Conservation (phyloP, 2,888 invertebrate species). For the Nomada ruficornis region DNA sequence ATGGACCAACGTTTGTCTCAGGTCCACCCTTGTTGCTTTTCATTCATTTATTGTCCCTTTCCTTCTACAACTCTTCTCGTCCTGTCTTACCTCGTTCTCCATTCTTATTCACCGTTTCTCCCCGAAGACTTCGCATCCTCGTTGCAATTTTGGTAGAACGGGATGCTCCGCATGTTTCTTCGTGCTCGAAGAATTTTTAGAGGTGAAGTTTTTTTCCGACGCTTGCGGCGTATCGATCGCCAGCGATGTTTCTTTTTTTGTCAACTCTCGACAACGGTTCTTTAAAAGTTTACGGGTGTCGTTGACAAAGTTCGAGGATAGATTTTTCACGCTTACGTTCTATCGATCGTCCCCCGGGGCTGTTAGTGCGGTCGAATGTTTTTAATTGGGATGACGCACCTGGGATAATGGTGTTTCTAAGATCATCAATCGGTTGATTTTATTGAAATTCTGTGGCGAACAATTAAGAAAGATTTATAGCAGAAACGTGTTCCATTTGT, state of each 20-base stretch:
- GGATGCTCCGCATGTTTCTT: conserved; percentile 30
- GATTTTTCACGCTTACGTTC: conserved; percentile 8
- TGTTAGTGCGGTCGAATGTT: too few species aligned
- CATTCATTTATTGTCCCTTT: conserved; percentile 14
- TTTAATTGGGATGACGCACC: too few species aligned
- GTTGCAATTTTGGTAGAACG: conserved; percentile 17
- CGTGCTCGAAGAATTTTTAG: conserved; percentile 33
- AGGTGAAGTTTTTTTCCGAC: conserved; percentile 20
- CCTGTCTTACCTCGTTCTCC: too few species aligned
- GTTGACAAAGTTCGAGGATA: conserved; percentile 12
- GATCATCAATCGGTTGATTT: too few species aligned
- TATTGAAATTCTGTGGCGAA: too few species aligned
- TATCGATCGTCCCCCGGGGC: conserved; percentile 2
- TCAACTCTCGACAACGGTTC: conserved; percentile 31
- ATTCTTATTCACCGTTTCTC: not conserved
- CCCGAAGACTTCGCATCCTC: conserved; percentile 1
- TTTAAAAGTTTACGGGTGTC: not conserved
- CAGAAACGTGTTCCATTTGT: too few species aligned
- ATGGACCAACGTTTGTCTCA: conserved; percentile 38
- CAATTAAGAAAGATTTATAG: too few species aligned
- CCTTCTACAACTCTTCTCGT: not conserved
- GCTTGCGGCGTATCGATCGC: conserved; percentile 40
- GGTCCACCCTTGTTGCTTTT: conserved; percentile 1
- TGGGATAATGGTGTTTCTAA: too few species aligned
- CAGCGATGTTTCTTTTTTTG: conserved; percentile 19